Evolutionary conservation across 2,113 vertebrate genomes (phyloP), one percentile per base, ranked within the genome.

Genomic region (Saccopteryx bilineata): DNA sequence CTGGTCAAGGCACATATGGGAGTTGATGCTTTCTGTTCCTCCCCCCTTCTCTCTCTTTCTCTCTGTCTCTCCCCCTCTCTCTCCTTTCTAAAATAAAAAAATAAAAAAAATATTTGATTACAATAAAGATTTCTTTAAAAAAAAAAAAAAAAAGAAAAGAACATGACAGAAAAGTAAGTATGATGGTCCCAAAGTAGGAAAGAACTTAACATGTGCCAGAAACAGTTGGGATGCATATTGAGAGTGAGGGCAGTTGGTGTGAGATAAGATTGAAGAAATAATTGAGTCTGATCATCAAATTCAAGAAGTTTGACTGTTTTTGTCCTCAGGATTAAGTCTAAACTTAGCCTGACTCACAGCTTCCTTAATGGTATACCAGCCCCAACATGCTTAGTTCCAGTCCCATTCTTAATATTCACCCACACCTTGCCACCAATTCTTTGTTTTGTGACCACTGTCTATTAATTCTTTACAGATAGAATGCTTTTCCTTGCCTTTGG

Each of bases 321-420:
- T 85, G 69, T 46, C 31, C 21, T 95, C 39, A 86, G 8, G 56
- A 50, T 85, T 88, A 95, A 91, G 15, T 86, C 21, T 87, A 66
- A 92, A 85, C 12, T 66, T 50, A 90, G 1, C 76, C 81, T 68
- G 21, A 46, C 21, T 95, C 68, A 72, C 10, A 83, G 46, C 46
- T n/a, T 90, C n/a, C 28, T 94, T 69, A 69, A 66, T 75, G 18
- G 5, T 63, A 48, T 54, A 39, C 39, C 39, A 39, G 17, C 17
- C 9, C 11, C 58, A 21, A 7, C 66, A 61, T 56, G 48, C 31
- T 75, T 69, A 75, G 50, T 74, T 83, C 14, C 68, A 68, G 15
- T 24, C 26, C 28, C 15, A 10, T 74, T 88, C 63, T 80, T 91
- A 39, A 3, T 90, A 15, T 72, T 26, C 28, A 13, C 4, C 21